phyloP scores from a whole-genome alignment of 2,797 vertebrate species.

The Amblyraja radiata region DNA sequence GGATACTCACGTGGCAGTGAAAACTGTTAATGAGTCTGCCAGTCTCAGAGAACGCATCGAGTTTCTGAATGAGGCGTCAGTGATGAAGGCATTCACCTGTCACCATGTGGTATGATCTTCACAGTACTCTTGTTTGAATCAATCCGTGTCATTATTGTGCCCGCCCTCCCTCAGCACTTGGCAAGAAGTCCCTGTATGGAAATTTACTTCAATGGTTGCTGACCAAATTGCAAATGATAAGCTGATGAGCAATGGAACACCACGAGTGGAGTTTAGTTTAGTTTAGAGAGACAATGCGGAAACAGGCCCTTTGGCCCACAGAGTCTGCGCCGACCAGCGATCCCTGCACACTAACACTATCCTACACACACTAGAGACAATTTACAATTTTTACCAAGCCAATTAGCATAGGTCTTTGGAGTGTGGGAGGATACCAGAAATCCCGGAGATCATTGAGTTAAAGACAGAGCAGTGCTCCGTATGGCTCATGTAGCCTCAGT shows the following conservation, averaged over 20 bases:
- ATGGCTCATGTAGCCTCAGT: not conserved
- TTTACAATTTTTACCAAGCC: no score
- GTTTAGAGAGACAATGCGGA: no score
- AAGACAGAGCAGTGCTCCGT: not conserved
- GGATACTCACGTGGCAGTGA: slow-evolving; percentile 81
- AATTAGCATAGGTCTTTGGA: no score
- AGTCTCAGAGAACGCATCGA: slow-evolving; percentile 92
- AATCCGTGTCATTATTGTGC: not conserved
- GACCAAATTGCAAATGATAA: not conserved
- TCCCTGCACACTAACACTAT: no score
- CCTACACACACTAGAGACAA: no score
- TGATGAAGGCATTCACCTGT: slow-evolving; percentile 97
- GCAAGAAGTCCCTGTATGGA: no score
- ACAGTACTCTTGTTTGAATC: not conserved
- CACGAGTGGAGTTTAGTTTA: not conserved
- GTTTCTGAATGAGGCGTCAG: slow-evolving; percentile 94
- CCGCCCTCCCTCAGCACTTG: not conserved
- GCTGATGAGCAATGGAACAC: not conserved
- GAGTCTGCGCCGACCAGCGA: no score
- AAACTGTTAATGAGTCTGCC: slow-evolving; percentile 90
- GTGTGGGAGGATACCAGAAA: no score
- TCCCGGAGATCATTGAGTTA: not conserved
- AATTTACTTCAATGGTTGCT: not conserved
- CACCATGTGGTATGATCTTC: slow-evolving; percentile 85
- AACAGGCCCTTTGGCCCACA: no score